Evolutionary conservation across 2,888 invertebrate genomes (phyloP), one percentile per base, ranked within the genome.

Genomic region (Galerucella calmariensis): DNA sequence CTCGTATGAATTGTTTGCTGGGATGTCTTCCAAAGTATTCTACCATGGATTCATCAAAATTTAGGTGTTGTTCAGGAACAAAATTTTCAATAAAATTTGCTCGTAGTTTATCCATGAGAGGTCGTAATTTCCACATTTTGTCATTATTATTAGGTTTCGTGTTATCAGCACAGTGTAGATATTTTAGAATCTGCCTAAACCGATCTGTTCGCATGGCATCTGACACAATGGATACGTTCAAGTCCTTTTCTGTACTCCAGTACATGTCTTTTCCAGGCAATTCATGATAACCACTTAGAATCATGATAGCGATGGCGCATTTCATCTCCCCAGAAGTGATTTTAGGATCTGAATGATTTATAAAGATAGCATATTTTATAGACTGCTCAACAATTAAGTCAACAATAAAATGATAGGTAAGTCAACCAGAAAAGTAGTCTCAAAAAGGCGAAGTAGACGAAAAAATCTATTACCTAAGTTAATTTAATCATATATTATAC

Each of bases 361-460:
- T 41, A 67, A 74, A 74, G n/a, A 67, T 14, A 61, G 68, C 68
- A 67, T 73, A 73, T 35, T 56, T 73, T n/a, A 5, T 62, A 41
- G 63, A 66, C 62, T 73, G 62, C 53, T 67, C 63, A n/a, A 73
- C 63, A 53, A 73, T 44, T 16, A 58, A 56, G 48, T 58, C 14
- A 35, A 73, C 62, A 61, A 56, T 68, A n/a, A n/a, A n/a, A n/a
- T n/a, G n/a, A n/a, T n/a, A n/a, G n/a, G n/a, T n/a, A n/a, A n/a
- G n/a, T n/a, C n/a, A n/a, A n/a, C n/a, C n/a, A n/a, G n/a, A n/a
- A n/a, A n/a, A n/a, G n/a, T n/a, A n/a, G n/a, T n/a, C n/a, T n/a
- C n/a, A n/a, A n/a, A n/a, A n/a, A n/a, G n/a, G n/a, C n/a, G n/a
- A n/a, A n/a, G n/a, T n/a, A n/a, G n/a, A n/a, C n/a, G n/a, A n/a